phyloP scores from a whole-genome alignment of 2,888 invertebrate species.

The Macrosiphum euphorbiae region DNA sequence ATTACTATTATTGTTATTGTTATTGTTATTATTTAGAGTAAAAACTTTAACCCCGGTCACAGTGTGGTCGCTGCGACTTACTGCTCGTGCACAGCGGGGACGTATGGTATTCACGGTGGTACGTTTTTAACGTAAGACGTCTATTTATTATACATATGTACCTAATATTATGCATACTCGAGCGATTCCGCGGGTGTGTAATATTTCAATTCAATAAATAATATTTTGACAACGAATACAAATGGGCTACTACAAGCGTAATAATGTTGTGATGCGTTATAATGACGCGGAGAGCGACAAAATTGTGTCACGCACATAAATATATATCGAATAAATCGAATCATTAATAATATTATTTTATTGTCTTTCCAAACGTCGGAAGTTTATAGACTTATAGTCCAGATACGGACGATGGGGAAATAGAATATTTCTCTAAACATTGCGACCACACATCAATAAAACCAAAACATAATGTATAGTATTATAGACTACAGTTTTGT shows the following conservation, averaged over 20 bases:
- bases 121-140: not conserved
- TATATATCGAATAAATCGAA: not conserved
- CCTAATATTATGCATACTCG: not conserved
- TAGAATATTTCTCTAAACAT: not conserved
- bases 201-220: not conserved
- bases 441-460: not conserved
- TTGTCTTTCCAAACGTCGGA: not conserved
- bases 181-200: not conserved
- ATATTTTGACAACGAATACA: not conserved
- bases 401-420: not conserved
- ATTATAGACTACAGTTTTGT: not conserved
- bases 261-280: not conserved
- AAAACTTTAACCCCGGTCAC: conserved; percentile 21
- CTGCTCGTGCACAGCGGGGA: not conserved
- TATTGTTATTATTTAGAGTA: conserved; percentile 24
- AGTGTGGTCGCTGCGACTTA: not conserved
- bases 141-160: not conserved
- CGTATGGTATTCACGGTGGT: not conserved
- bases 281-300: not conserved
- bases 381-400: not conserved
- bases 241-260: not conserved
- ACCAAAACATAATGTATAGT: not conserved
- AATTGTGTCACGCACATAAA: not conserved
- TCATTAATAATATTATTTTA: not conserved
- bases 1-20: not conserved